Evolutionary conservation across 2,888 invertebrate genomes (phyloP).

Genomic region (Tineola bisselliella): DNA sequence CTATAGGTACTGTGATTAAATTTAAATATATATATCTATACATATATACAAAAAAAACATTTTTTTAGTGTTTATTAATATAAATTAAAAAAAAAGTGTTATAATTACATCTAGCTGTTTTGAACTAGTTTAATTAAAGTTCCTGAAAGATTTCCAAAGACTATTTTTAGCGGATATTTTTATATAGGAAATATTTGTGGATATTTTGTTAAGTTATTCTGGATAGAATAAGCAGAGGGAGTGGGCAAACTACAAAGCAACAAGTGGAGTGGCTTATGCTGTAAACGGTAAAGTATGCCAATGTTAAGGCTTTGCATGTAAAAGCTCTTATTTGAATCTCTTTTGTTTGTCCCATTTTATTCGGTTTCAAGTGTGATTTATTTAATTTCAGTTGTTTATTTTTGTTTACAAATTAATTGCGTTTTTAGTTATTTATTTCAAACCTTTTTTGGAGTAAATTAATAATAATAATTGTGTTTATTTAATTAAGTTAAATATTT

Average conservation of each 20-base stretch:
- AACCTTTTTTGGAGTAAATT: no score
- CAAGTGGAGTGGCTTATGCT: constrained; percentile 60
- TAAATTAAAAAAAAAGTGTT: neutral
- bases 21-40: no score
- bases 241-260: constrained; percentile 35
- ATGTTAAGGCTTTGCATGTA: constrained; percentile 61
- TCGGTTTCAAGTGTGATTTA: neutral
- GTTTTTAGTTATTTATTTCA: neutral
- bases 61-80: neutral
- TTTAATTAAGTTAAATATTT: neutral
- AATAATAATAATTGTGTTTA: neutral
- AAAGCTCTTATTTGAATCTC: constrained; percentile 23
- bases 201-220: neutral
- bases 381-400: neutral
- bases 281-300: constrained; percentile 59
- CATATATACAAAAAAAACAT: neutral
- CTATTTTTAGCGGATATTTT: neutral
- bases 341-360: neutral
- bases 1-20: neutral
- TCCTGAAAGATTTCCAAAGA: neutral
- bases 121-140: neutral
- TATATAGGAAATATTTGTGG: neutral
- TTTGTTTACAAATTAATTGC: neutral
- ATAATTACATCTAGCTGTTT: neutral
- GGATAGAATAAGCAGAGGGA: neutral